These are phyloP conservation scores for Drosophila ficusphila DNA, from an alignment of 1,140 invertebrate species.

Conservation along the genomic window DNA sequence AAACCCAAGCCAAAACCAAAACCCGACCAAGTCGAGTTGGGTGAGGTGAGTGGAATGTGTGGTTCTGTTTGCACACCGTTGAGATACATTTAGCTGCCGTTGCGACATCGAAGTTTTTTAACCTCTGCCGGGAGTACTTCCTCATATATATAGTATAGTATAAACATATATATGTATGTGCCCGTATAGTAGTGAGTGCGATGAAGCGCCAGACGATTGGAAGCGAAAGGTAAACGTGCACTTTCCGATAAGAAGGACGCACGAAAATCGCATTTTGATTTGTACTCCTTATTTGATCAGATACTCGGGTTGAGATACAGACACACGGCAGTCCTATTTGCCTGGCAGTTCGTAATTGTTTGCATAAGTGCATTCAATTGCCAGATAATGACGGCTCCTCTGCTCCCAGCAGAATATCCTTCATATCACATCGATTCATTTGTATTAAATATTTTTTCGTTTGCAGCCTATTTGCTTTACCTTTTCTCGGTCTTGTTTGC, in stretches of 20 bases:
- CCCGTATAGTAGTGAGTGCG: background rate
- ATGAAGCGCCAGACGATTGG: slow-evolving; percentile 57
- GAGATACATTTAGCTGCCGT: slow-evolving; percentile 71
- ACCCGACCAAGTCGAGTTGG: slow-evolving; percentile 30
- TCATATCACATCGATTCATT: slow-evolving; percentile 14
- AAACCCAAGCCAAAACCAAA: slow-evolving; percentile 16
- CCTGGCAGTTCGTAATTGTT: slow-evolving; percentile 67
- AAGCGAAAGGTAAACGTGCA: slow-evolving; percentile 58
- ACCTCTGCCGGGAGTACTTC: slow-evolving; percentile 50
- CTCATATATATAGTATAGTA: slow-evolving; percentile 33
- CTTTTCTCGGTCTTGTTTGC: slow-evolving; percentile 39
- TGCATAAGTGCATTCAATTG: slow-evolving; percentile 75
- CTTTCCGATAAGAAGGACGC: slow-evolving; percentile 65
- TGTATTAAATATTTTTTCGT: slow-evolving; percentile 39
- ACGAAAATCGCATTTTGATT: slow-evolving; percentile 77
- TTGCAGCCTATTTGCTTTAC: slow-evolving; percentile 55
- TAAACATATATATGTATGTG: background rate
- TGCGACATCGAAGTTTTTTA: slow-evolving; percentile 68
- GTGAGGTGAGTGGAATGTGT: slow-evolving; percentile 58
- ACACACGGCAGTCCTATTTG: slow-evolving; percentile 51
- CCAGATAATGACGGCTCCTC: slow-evolving; percentile 65
- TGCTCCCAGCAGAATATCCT: slow-evolving; percentile 17
- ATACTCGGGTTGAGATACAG: slow-evolving; percentile 30
- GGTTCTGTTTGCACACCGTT: slow-evolving; percentile 62
- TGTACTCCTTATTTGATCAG: slow-evolving; percentile 73